Conservation (phyloP, 23 tunicate genomes). For the Trididemnum miniatum region DNA sequence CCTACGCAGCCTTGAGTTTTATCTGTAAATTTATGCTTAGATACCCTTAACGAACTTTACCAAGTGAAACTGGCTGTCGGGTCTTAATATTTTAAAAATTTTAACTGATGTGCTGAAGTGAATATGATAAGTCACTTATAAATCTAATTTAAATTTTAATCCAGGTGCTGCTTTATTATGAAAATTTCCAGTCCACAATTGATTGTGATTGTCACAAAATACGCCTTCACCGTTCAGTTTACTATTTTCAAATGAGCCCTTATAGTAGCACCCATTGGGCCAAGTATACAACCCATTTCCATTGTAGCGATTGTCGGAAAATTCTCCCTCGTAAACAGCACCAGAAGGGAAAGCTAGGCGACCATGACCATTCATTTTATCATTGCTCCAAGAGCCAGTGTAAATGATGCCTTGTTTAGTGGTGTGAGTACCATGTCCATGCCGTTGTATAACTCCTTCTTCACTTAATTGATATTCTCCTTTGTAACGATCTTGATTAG, state of each 20-base stretch:
- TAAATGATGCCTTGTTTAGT: conserved; percentile 44
- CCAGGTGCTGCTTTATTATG: conserved; percentile 87
- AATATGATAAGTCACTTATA: too few species aligned
- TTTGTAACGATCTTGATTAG: conserved; percentile 75
- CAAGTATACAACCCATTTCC: conserved; percentile 69
- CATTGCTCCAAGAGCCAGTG: conserved; percentile 65
- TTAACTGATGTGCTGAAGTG: too few species aligned
- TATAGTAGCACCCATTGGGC: conserved; percentile 67
- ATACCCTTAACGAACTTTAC: too few species aligned
- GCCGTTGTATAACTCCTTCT: conserved; percentile 55
- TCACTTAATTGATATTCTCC: conserved; percentile 62
- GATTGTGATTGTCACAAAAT: conserved; percentile 58
- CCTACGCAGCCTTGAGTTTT: too few species aligned
- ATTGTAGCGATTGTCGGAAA: conserved; percentile 49
- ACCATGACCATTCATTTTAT: conserved; percentile 74
- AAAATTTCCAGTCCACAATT: conserved; percentile 75
- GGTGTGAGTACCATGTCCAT: conserved; percentile 70
- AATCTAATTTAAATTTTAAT: conserved; percentile 52
- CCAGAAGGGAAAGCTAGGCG: conserved; percentile 50
- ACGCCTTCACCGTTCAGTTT: conserved; percentile 71
- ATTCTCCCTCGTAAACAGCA: conserved; percentile 70
- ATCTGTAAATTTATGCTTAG: too few species aligned
- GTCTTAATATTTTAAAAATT: too few species aligned
- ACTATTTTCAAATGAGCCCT: conserved; percentile 60
- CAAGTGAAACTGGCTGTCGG: too few species aligned